Base-by-base conservation (phyloP, 2,797 vertebrate species). In the Zalophus californianus region DNA sequence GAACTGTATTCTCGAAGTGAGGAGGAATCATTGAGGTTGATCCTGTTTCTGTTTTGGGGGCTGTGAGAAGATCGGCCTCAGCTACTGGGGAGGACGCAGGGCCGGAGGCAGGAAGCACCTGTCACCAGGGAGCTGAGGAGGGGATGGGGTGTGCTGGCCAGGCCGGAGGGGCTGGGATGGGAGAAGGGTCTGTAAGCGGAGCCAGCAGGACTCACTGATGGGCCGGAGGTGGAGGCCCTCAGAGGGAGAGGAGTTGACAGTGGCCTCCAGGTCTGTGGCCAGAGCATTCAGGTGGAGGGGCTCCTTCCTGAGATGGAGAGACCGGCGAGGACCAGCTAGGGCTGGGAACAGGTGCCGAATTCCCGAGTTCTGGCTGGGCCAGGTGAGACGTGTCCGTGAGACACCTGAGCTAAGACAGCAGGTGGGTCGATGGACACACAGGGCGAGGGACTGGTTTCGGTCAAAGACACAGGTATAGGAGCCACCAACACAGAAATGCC, bases 401-500 rank as follows among this genome's bases (percentile, higher is more conserved):
- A 60, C 3, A 9, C 15, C 5, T 0, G 11, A 64, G n/a, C 15
- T 7, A 38, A 66, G 68, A 38, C 0, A 1, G 23, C 18, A 32
- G 18, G 54, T 2, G 38, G 60, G 14, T 5, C 0, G 1, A 11
- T 32, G 64, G 20, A 38, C 25, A 29, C 38, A 1, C 8, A 10
- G 54, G 35, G 7, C 0, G 0, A 3, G 4, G 50, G 18, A 41
- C 21, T 27, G 13, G 12, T 1, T 20, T 11, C 6, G 44, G 32
- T 48, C 66, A 44, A 54, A 48, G 62, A 48, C 6, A 41, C 8
- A 29, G 14, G 32, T 12, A 2, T 9, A n/a, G 25, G 60, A 52
- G 10, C 41, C 58, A 23, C 44, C 41, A 1, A 48, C 56, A 27
- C n/a, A 54, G 6, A 54, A 48, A 44, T 7, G 20, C 3, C 48